Percentiles rank a stretch among this genome's conserved stretches.
Evolutionary conservation across 2,888 invertebrate species (phyloP).

Genomic region (Apeira syringaria): DNA sequence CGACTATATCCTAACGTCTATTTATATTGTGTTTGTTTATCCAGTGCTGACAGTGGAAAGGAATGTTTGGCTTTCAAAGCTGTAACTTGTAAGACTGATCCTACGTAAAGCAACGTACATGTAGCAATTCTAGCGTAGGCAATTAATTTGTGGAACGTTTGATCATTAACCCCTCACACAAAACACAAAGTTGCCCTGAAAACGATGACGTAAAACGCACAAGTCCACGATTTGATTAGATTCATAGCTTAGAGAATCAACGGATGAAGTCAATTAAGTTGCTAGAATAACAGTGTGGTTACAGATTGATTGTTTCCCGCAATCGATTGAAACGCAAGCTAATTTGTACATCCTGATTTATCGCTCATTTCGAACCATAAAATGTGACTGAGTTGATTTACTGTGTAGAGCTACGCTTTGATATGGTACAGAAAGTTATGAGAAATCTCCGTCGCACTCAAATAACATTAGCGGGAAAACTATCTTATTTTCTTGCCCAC

Average conservation of each 20-base stretch:
- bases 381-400: neutral
- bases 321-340: slow-evolving; percentile 10
- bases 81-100: slow-evolving; percentile 1
- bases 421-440: slow-evolving; percentile 7
- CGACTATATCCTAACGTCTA: slow-evolving; percentile 25
- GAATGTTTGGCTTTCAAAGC: slow-evolving; percentile 9
- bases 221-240: no score
- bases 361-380: neutral
- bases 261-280: slow-evolving; percentile 31
- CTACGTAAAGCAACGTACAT: neutral
- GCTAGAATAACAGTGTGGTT: slow-evolving; percentile 23
- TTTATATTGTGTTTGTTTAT: slow-evolving; percentile 32
- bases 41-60: slow-evolving; percentile 16
- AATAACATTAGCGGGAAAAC: slow-evolving; percentile 21
- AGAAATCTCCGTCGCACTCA: slow-evolving; percentile 13
- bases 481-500: slow-evolving; percentile 20
- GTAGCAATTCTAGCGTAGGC: slow-evolving; percentile 1
- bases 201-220: no score
- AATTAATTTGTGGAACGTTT: slow-evolving; percentile 14
- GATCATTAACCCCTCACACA: no score
- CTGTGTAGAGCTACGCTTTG: neutral
- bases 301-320: slow-evolving; percentile 26
- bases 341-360: slow-evolving; percentile 5
- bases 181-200: no score
- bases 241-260: slow-evolving; percentile 18